Evolutionary conservation across 1,140 invertebrate genomes (phyloP), one percentile per base, ranked within the genome.

Genomic region (Ruditapes philippinarum): DNA sequence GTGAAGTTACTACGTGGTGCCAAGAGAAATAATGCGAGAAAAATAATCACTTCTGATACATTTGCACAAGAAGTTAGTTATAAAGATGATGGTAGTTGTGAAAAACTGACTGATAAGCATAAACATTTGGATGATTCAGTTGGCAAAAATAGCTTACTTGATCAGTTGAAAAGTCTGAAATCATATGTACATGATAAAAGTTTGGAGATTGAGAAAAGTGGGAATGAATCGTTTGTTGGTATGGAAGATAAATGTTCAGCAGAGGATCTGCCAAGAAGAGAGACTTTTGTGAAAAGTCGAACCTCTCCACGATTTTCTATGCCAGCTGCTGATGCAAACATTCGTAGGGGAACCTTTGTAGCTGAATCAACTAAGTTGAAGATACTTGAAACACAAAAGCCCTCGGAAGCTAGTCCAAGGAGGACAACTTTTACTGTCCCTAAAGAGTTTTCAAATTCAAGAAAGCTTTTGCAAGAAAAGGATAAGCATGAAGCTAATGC

Each of bases 61-160:
- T 93, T 93, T 74, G 7, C 91, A 38, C 90, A 91, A 78, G 87
- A 92, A 45, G 57, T 89, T 60, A 79, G 57, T 25, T 65, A 17
- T 17, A 84, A 83, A 31, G 78, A 54, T 65, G 31, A 70, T 40
- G 49, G 57, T 0, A 22, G 12, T 1, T 62, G 22, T 62, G 25
- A 28, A 19, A 4, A 19, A 1, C 9, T 38, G 9, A 36, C 40
- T 42, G 57, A 60, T 62, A 36, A 62, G 1, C 31, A 62, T 42
- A 81, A 81, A 31, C 31, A 11, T 60, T 70, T 92, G 2, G 89
- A 91, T 36, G 79, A 90, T 57, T 91, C 91, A 22, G 90, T 92
- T 40, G 90, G 91, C 45, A 92, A 94, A 45, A 89, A 83, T 65
- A 40, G 89, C 22, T 89, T 93, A 65, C 62, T 93, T 12, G 79